Base-by-base conservation (phyloP, 2,113 vertebrate species). In the Mustela nigripes region DNA sequence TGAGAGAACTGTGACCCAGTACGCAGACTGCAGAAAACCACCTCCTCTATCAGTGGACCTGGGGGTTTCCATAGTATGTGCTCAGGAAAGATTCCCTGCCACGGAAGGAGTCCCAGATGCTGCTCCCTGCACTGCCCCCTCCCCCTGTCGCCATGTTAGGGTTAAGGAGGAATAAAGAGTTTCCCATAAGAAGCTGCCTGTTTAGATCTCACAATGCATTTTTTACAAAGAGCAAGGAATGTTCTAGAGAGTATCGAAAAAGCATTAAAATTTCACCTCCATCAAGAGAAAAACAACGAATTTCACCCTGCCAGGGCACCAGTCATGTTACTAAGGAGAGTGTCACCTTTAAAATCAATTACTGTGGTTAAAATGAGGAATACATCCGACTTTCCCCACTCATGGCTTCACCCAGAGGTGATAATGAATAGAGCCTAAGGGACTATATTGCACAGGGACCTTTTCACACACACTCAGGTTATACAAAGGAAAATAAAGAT, bases 201-300 rank as follows among this genome's bases (percentile, higher is more conserved):
- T 91, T 97, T 81, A 93, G 58, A 92, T 67, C 45, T 67, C 65
- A 91, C 1, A 78, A 84, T 36, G 56, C 45, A 83, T 71, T 91
- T 94, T 67, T 80, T 79, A 56, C 0, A 31, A n/a, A 42, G 8
- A 33, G 71, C 26, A 71, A 50, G 36, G 63, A 95, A 31, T 71
- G 67, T 24, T 28, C n/a, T 69, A 92, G 0, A 53, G 79, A 85
- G 42, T 62, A 95, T 56, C 7, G 36, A 82, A 89, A 65, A 89
- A 80, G 74, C 97, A 98, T 94, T 97, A 98, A 93, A 93, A 97
- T 98, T 97, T 98, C 48, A 42, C 86, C 90, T 98, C 76, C 65
- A 96, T 91, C 97, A 93, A 97, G 86, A 97, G 95, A 98, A 97
- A 97, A 97, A 96, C 58, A 87, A 95, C 0, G n/a, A 89, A 97